Base-by-base conservation (phyloP, 2,888 invertebrate genomes). In the Chaetogeoica ovagalla region DNA sequence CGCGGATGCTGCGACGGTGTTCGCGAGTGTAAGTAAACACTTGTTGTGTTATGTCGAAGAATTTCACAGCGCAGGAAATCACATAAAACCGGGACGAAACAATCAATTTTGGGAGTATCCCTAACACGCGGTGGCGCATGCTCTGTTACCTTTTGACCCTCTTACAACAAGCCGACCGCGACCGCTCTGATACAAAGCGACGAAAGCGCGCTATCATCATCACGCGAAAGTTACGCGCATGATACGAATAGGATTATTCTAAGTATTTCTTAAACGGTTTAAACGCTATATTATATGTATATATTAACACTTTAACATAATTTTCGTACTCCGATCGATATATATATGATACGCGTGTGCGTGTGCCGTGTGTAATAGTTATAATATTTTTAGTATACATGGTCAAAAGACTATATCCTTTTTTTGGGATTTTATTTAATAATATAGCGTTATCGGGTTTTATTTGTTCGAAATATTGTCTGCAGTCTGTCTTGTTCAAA, bases 81-180 rank as follows among this genome's bases (percentile, higher is more conserved):
- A 30, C 30, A 63, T 65, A 71, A 63, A 55, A 79, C 70, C 39
- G 79, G 23, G 63, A 43, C 39, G 70, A 63, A 62, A 79, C 79
- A 65, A 79, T 79, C 79, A 79, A 79, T 79, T 79, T 79, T 57
- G 79, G 79, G 79, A 79, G 79, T 79, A 43, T 65, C 79, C 79
- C 77, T 9, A 4, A 2, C 17, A 60, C 55, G 13, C 57, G 63
- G 75, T 30, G n/a, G 79, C 79, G 79, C 79, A 79, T 79, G 79
- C 70, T 71, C 79, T 57, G 70, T 79, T 79, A 77, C 69, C 69
- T 62, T 70, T 77, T 77, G 69, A 77, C 77, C 77, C 69, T 60
- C 65, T 66, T 65, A 73, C 48, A 69, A 52, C 30, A 30, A 30
- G 30, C 30, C 30, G 30, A 30, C 30, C 30, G 21, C 43, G 60